Base-by-base conservation (phyloP, 2,888 invertebrate species). In the Furcula furcula region DNA sequence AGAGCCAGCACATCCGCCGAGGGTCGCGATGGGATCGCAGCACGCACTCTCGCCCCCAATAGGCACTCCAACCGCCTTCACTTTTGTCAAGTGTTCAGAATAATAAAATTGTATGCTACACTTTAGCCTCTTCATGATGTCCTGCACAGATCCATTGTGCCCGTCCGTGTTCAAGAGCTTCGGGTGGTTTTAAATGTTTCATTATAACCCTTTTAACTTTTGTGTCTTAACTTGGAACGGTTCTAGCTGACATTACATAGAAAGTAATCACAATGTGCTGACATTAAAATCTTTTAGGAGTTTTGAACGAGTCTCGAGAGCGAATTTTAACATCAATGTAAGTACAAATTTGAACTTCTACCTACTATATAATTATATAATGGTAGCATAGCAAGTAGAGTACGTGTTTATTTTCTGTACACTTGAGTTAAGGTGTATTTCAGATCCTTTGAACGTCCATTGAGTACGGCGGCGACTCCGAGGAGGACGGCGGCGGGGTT, bases 61-160 rank as follows among this genome's bases (percentile, higher is more conserved):
- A 62, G 65, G 56, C 65, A 55, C 75, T 74, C 60, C 35, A 62
- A 54, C 62, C 59, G 62, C 54, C 69, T 74, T 73, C 68, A 65
- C 72, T 75, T 75, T 74, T 69, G 52, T 70, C 61, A 65, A 74
- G 75, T 69, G 60, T 46, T 55, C 53, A 57, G 67, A 68, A 78
- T 72, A 75, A 77, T 71, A 76, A 68, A 73, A 71, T 62, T 65
- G 66, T 69, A 62, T 68, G 61, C 63, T 64, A 65, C 68, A 68
- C 61, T 68, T 66, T 56, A 55, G 48, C 46, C 60, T 45, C 68
- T 70, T 46, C 36, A 65, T 60, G 53, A 46, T 67, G 62, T 69
- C 67, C 69, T 51, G 56, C 53, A 35, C 57, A 55, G 55, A 55
- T 47, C 69, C 59, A 69, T 75, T 76, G 69, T 75, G 66, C 70